Conservation (phyloP, 2,113 vertebrate genomes). For the Heterochromis multidens region DNA sequence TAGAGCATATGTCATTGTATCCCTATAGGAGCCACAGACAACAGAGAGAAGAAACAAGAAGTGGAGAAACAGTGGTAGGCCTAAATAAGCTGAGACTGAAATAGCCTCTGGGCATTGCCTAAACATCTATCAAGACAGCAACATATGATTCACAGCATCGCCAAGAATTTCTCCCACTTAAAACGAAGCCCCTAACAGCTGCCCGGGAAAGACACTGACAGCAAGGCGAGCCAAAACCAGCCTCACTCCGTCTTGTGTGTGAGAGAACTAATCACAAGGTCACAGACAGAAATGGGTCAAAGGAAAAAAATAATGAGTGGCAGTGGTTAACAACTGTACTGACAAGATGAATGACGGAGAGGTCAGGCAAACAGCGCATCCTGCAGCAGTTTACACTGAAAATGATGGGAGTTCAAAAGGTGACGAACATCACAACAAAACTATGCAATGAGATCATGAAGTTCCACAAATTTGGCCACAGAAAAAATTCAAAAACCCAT, state of each 20-base stretch:
- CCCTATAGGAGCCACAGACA: neutral
- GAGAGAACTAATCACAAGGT: neutral
- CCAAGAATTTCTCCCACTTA: slow-evolving; percentile 35
- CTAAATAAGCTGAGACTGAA: neutral
- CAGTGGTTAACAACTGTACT: slow-evolving; percentile 12
- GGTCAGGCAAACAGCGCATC: slow-evolving; percentile 14
- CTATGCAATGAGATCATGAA: neutral
- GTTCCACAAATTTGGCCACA: neutral
- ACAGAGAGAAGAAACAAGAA: neutral
- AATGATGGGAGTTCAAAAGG: neutral
- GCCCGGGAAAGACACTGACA: slow-evolving; percentile 20
- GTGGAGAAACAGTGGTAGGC: neutral
- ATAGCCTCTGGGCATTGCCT: slow-evolving; percentile 35
- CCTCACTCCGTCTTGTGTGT: neutral
- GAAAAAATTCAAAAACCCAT: neutral
- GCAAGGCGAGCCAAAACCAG: slow-evolving; percentile 19
- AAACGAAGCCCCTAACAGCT: slow-evolving; percentile 38
- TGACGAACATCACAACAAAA: neutral
- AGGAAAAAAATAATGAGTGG: neutral
- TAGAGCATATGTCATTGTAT: slow-evolving; percentile 34
- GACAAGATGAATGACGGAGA: slow-evolving; percentile 27
- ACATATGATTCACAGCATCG: slow-evolving; percentile 39
- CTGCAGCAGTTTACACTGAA: neutral
- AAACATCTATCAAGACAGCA: slow-evolving; percentile 48
- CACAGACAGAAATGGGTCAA: neutral